These are phyloP conservation scores for Plagiodera versicolora DNA, from an alignment of 2,888 invertebrate genomes.

Conservation along the genomic window DNA sequence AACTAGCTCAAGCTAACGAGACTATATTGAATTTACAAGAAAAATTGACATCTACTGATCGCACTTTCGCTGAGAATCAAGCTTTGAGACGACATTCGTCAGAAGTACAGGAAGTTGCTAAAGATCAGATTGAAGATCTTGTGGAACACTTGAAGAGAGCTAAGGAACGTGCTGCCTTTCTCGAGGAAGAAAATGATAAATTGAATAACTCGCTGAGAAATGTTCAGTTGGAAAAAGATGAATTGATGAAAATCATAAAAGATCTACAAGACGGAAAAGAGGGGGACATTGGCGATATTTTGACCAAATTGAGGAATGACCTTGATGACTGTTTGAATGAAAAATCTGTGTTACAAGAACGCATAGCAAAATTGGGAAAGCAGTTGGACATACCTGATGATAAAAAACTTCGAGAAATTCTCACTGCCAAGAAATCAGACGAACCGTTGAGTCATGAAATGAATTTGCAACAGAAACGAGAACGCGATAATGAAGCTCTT, in stretches of 20 bases:
- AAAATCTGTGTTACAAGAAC: slow-evolving; percentile 16
- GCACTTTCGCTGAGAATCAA: slow-evolving; percentile 42
- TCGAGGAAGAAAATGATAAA: slow-evolving; percentile 34
- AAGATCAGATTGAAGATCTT: slow-evolving; percentile 48
- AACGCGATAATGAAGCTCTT: slow-evolving; percentile 8
- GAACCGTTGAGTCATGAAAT: slow-evolving; percentile 15
- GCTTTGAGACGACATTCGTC: slow-evolving; percentile 45
- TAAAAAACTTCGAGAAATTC: slow-evolving; percentile 11
- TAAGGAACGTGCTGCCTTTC: slow-evolving; percentile 34
- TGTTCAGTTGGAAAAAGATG: slow-evolving; percentile 25
- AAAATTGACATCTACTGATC: slow-evolving; percentile 21
- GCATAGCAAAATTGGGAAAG: slow-evolving; percentile 13
- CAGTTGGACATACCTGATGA: slow-evolving; percentile 13
- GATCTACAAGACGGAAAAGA: slow-evolving; percentile 12
- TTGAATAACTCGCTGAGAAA: slow-evolving; percentile 19
- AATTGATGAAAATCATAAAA: slow-evolving; percentile 16
- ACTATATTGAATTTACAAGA: slow-evolving; percentile 30
- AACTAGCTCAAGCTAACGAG: slow-evolving; percentile 34
- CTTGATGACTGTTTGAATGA: slow-evolving; percentile 24
- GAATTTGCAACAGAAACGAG: not conserved
- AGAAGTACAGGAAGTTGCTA: slow-evolving; percentile 49
- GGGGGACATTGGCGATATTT: not conserved
- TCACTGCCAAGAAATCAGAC: slow-evolving; percentile 12
- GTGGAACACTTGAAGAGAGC: slow-evolving; percentile 41
- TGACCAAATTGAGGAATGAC: slow-evolving; percentile 7